Conservation (phyloP, 2,888 invertebrate species). For the Melanostoma mellinum region DNA sequence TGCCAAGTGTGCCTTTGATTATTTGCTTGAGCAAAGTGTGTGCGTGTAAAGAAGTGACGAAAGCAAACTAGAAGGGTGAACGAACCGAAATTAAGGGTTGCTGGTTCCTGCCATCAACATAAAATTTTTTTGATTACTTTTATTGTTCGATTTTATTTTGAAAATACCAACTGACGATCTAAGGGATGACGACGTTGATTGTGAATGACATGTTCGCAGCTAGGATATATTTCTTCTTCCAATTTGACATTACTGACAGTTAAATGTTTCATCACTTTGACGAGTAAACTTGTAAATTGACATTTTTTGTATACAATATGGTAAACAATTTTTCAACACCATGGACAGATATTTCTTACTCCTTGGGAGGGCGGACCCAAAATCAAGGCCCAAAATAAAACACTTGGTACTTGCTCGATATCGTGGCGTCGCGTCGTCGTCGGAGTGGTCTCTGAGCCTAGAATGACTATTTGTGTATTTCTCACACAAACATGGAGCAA, state of each 20-base stretch:
- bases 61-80: conserved; percentile 27
- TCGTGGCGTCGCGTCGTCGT: too few relatives aligned
- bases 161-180: background rate
- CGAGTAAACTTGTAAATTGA: too few relatives aligned
- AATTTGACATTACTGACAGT: conserved; percentile 19
- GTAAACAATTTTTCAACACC: too few relatives aligned
- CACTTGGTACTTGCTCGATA: too few relatives aligned
- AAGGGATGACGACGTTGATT: background rate
- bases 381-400: too few relatives aligned
- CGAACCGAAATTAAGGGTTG: conserved; percentile 22
- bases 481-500: too few relatives aligned
- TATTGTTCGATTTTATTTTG: background rate
- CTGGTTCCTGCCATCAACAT: background rate
- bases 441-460: too few relatives aligned
- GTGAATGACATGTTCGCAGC: conserved; percentile 25
- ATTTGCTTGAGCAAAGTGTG: conserved; percentile 11
- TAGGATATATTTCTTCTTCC: conserved; percentile 12
- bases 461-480: too few relatives aligned
- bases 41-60: conserved; percentile 26
- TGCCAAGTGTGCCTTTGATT: conserved; percentile 40
- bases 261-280: background rate
- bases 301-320: too few relatives aligned
- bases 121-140: conserved; percentile 7
- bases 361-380: too few relatives aligned
- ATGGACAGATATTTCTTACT: too few relatives aligned